Evolutionary conservation across 2,797 vertebrate genomes (phyloP).

Genomic region (Tadarida brasiliensis): DNA sequence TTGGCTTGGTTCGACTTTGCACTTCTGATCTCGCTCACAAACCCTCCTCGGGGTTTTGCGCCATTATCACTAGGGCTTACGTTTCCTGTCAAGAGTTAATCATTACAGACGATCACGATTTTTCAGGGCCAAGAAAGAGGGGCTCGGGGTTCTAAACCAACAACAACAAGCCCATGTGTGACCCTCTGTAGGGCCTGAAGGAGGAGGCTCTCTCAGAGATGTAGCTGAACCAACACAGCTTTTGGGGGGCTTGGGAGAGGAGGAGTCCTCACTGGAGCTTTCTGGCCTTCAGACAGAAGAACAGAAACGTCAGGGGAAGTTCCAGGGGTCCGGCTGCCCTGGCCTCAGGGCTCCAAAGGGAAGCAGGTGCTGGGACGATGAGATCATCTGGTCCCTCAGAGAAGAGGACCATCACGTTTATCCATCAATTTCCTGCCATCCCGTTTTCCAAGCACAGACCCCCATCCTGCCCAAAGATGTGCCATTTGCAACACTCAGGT

Average conservation of each 20-base stretch:
- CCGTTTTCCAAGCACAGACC: neutral
- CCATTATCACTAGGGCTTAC: constrained; percentile 78
- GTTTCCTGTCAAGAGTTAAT: constrained; percentile 82
- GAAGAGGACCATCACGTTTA: neutral
- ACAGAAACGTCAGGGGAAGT: neutral
- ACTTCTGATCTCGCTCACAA: constrained; percentile 78
- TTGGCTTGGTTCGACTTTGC: constrained; percentile 69
- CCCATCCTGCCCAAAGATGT: neutral
- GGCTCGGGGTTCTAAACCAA: constrained; percentile 72
- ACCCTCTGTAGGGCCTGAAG: neutral
- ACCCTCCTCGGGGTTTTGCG: constrained; percentile 74
- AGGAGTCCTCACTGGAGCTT: neutral
- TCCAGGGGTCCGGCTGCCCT: neutral
- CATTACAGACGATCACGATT: constrained; percentile 76
- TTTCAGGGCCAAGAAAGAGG: constrained; percentile 76
- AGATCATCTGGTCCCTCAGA: neutral
- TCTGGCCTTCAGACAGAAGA: neutral
- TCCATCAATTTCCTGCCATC: neutral
- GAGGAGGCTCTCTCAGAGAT: constrained; percentile 42
- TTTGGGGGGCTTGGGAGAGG: neutral
- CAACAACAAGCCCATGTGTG: neutral
- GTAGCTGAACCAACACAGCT: neutral
- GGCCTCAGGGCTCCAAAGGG: neutral
- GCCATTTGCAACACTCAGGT: neutral
- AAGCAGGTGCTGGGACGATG: neutral